Evolutionary conservation across 2,888 invertebrate genomes (phyloP).

Genomic region (Boloria euphrosyne): DNA sequence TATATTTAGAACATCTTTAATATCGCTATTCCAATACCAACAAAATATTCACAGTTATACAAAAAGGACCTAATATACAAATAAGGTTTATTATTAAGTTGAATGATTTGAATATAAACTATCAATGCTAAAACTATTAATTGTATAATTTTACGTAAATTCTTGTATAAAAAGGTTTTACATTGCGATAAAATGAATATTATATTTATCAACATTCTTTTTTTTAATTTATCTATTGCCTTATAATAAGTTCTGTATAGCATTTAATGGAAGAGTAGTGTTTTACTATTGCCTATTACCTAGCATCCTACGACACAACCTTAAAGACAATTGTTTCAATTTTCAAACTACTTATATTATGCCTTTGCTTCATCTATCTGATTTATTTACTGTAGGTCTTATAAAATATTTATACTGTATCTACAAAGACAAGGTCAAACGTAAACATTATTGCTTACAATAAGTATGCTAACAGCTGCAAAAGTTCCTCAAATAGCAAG

Average conservation of each 20-base stretch:
- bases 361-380: neutral
- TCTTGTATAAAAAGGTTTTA: neutral
- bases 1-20: slow-evolving; percentile 10
- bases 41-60: slow-evolving; percentile 3
- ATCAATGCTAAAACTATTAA: no score
- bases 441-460: neutral
- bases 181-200: neutral
- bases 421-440: neutral
- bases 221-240: neutral
- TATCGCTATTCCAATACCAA: neutral
- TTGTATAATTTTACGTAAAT: neutral
- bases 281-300: neutral
- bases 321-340: slow-evolving; percentile 8
- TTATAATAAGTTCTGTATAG: slow-evolving; percentile 1
- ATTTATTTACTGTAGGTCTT: no score
- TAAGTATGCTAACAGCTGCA: no score
- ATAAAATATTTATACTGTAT: neutral
- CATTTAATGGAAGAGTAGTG: slow-evolving; percentile 5
- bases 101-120: neutral
- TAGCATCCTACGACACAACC: slow-evolving; percentile 26
- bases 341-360: neutral
- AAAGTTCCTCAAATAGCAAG: neutral
- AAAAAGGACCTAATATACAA: slow-evolving; percentile 16
- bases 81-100: no score
- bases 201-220: neutral